phyloP scores from a whole-genome alignment of 2,888 invertebrate species.

The Caenorhabditis macrosperma region DNA sequence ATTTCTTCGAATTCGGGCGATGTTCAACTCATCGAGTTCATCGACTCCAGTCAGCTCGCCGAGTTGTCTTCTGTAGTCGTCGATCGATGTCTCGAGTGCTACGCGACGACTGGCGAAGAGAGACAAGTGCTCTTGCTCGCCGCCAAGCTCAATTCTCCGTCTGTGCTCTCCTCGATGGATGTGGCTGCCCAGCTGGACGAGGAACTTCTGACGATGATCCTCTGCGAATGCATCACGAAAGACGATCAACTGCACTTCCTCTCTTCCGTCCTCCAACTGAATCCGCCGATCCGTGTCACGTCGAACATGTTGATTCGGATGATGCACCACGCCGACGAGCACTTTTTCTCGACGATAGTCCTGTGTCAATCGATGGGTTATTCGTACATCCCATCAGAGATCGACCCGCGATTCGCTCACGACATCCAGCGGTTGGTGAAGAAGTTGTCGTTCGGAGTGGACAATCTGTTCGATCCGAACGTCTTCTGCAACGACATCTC shows the following conservation, averaged over 20 bases:
- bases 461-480: constrained; percentile 70
- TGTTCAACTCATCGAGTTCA: constrained; percentile 63
- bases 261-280: constrained; percentile 60
- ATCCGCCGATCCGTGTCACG: constrained; percentile 62
- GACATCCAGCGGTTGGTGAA: constrained; percentile 71
- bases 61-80: constrained; percentile 59
- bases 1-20: constrained; percentile 51
- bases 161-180: constrained; percentile 65
- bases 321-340: constrained; percentile 64
- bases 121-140: constrained; percentile 69
- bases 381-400: constrained; percentile 64
- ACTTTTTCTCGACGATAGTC: constrained; percentile 77
- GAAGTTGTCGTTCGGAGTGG: constrained; percentile 72
- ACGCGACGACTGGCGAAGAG: constrained; percentile 59
- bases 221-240: constrained; percentile 64
- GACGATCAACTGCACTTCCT: constrained; percentile 68
- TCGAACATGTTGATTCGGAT: constrained; percentile 72
- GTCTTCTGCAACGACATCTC: constrained; percentile 65
- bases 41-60: constrained; percentile 51
- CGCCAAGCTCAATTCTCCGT: constrained; percentile 69
- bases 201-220: constrained; percentile 60
- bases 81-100: constrained; percentile 65
- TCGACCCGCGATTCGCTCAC: constrained; percentile 69
- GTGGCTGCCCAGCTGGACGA: constrained; percentile 64
- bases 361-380: constrained; percentile 76